These are phyloP conservation scores for Oppia nitens DNA, from an alignment of 1,140 invertebrate species.

Conservation along the genomic window DNA sequence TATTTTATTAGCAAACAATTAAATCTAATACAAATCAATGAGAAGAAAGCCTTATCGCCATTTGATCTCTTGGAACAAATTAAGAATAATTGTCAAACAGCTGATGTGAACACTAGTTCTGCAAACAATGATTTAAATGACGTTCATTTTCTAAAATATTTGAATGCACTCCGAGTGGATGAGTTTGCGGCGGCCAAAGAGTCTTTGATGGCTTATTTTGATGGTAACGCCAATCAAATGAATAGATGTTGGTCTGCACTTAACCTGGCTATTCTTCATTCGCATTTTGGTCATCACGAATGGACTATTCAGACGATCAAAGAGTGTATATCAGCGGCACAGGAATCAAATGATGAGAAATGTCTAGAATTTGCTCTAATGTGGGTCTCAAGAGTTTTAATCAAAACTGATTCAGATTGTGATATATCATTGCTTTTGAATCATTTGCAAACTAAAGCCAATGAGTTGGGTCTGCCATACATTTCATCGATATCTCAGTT, in stretches of 20 bases:
- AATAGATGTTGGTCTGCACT: slow-evolving; percentile 16
- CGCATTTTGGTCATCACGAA: slow-evolving; percentile 12
- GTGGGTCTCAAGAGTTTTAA: slow-evolving; percentile 11
- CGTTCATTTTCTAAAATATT: slow-evolving; percentile 14
- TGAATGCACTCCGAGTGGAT: slow-evolving; percentile 16
- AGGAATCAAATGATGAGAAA: slow-evolving; percentile 15
- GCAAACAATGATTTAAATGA: slow-evolving; percentile 3
- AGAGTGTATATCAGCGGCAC: slow-evolving; percentile 17
- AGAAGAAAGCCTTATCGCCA: slow-evolving; percentile 10
- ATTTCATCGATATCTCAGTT: slow-evolving; percentile 2
- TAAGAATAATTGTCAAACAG: background rate
- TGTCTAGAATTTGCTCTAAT: slow-evolving; percentile 16
- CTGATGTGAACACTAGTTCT: background rate
- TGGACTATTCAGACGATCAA: slow-evolving; percentile 13
- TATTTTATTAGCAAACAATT: slow-evolving; percentile 9
- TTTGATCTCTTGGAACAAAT: background rate
- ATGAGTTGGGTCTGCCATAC: slow-evolving; percentile 5
- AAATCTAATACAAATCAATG: slow-evolving; percentile 9
- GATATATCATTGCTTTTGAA: background rate
- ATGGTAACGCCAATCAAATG: slow-evolving; percentile 2
- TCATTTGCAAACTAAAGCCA: background rate
- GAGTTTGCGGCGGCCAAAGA: slow-evolving; percentile 14
- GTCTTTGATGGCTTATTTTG: slow-evolving; percentile 17
- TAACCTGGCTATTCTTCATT: slow-evolving; percentile 14
- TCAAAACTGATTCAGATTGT: slow-evolving; percentile 2